Base-by-base conservation (phyloP, 2,113 vertebrate species). In the Fregetta grallaria region DNA sequence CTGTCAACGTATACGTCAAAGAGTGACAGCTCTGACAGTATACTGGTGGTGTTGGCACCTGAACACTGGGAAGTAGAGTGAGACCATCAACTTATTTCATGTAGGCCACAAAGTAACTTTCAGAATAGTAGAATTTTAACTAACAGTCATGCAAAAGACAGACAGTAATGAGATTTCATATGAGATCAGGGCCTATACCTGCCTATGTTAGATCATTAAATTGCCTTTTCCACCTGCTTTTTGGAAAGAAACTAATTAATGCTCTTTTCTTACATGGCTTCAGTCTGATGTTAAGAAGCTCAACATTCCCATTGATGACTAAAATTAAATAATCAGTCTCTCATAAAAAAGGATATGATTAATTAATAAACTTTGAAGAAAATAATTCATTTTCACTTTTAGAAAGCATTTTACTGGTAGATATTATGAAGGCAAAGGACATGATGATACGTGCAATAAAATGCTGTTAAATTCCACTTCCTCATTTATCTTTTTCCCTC, bases 341-440 rank as follows among this genome's bases (percentile, higher is more conserved):
- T 96, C 77, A 86, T 90, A 95, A 97, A 97, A 97, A 88, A 90
- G 42, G 79, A 92, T 97, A 97, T 97, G 86, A 98, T 98, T 98
- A 97, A 97, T 98, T 98, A 98, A 98, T 96, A 96, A 97, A 97
- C 87, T 95, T 96, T 66, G 86, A 97, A 93, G 82, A 96, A 97
- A 98, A 98, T 94, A 92, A 96, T 97, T 97, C 6, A 90, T 90
- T 97, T 97, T 96, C 67, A 86, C 42, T 93, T 97, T 97, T 85
- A 82, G 96, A 93, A 94, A 96, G 89, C 74, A 61, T 92, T 96
- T 95, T 86, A 90, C 22, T 42, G 74, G 44, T 96, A 95, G 90
- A 88, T 88, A 96, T 91, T 96, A 82, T 88, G 79, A 97, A 97
- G 93, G 80, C 73, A 92, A 83, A 90, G 74, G 80, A 90, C 45